Evolutionary conservation across 2,113 vertebrate genomes (phyloP).

Genomic region (Poeciliopsis retropinna): DNA sequence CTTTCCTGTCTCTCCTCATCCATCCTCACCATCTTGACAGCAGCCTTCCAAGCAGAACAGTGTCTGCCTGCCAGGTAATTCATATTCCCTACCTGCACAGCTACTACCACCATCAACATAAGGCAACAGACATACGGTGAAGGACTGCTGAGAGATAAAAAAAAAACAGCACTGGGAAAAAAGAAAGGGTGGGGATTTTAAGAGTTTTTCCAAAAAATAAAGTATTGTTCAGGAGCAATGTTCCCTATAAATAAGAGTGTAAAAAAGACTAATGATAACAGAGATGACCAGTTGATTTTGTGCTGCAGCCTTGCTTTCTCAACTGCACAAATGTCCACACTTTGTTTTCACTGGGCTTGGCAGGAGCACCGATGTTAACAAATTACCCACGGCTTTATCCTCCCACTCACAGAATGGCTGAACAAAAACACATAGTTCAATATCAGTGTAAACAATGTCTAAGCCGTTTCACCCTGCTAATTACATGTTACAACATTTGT

Average conservation of each 20-base stretch:
- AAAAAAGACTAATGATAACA: background rate
- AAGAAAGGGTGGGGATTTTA: constrained; percentile 3
- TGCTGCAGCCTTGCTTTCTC: background rate
- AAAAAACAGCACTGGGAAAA: constrained; percentile 10
- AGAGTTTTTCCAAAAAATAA: background rate
- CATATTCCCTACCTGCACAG: constrained; percentile 78
- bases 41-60: constrained; percentile 79
- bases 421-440: background rate
- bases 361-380: background rate
- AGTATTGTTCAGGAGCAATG: background rate
- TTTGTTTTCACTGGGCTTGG: background rate
- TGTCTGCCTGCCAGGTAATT: constrained; percentile 78
- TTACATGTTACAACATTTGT: background rate
- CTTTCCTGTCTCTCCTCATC: constrained; percentile 77
- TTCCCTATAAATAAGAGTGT: background rate
- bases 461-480: background rate
- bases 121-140: constrained; percentile 38
- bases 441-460: background rate
- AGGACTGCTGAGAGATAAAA: constrained; percentile 16
- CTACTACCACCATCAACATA: constrained; percentile 39
- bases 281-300: background rate
- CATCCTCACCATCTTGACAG: constrained; percentile 76
- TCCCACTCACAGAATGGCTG: background rate
- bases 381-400: background rate
- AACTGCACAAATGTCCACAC: background rate